These are phyloP conservation scores for Microcebus ravelobensis DNA, from an alignment of 2,113 vertebrate species.

Conservation along the genomic window DNA sequence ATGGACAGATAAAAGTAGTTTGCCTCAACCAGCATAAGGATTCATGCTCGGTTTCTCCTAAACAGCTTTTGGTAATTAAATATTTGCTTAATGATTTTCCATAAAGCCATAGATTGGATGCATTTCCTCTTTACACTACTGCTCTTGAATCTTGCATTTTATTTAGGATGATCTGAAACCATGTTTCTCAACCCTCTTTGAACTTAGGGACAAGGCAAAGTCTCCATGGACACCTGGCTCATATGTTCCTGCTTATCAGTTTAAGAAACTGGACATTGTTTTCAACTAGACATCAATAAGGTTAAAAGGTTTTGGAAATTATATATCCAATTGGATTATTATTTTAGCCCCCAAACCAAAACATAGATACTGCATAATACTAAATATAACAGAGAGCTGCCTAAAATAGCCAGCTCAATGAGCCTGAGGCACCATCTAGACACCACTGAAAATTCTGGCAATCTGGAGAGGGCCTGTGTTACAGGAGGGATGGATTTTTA, in stretches of 20 bases:
- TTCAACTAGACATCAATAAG: background rate
- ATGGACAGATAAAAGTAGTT: background rate
- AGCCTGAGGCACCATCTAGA: background rate
- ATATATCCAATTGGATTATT: background rate
- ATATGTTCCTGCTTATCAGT: background rate
- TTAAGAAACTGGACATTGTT: background rate
- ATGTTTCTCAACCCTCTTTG: background rate
- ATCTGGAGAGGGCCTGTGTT: background rate
- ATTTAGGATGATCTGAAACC: background rate
- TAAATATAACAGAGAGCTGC: background rate
- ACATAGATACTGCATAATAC: background rate
- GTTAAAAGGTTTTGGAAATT: background rate
- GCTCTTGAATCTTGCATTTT: background rate
- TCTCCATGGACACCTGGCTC: background rate
- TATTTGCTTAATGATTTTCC: background rate
- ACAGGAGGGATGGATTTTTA: background rate
- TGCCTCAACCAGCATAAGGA: background rate
- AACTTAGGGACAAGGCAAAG: background rate
- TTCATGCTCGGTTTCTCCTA: background rate
- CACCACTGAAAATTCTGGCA: background rate
- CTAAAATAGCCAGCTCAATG: background rate
- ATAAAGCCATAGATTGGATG: background rate
- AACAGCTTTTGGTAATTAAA: background rate
- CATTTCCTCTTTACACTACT: background rate
- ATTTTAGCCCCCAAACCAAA: background rate